Evolutionary conservation across 53 echinoderm and acorn worm genomes (phyloP), one percentile per base, ranked within the genome.

Genomic region (Crossaster papposus): DNA sequence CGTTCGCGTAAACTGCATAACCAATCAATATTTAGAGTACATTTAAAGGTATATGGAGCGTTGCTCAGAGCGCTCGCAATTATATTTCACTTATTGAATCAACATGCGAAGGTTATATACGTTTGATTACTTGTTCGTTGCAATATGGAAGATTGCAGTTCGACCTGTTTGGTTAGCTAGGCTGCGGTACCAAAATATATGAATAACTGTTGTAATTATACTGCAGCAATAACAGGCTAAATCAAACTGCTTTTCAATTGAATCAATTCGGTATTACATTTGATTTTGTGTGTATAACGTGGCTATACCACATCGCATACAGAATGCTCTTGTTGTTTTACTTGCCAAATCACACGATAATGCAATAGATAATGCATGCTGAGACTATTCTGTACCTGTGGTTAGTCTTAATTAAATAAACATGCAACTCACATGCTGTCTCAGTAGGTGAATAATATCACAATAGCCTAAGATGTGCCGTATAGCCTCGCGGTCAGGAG

Each of bases 11-110:
- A 78, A 78, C 22, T 51, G 36, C 50, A 78, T 44, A 34, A 22
- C 44, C 37, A 44, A 78, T 26, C 51, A 51, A 78, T 50, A 44
- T 78, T 50, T 51, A 20, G 50, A 12, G 78, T 34, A 78, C n/a
- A 7, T 44, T 44, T 44, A 44, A 44, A 9, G 44, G 44, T 44
- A 23, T 38, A 51, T 38, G 35, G 80, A 55, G 80, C 58, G 54
- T 32, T 29, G 17, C 80, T 30, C 30, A 17, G 23, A 31, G 58
- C 55, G 58, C 54, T 80, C n/a, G 4, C 58, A 55, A 80, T 80
- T 80, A 80, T 80, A 80, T 55, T 80, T 80, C 80, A 4, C 28
- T 80, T 24, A 80, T 50, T 50, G 34, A 80, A 55, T 80, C 33
- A 80, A 30, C 18, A 26, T 58, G 26, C 80, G 80, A 80, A 80